Conservation (phyloP, 1,140 invertebrate species). For the Eciton burchellii region DNA sequence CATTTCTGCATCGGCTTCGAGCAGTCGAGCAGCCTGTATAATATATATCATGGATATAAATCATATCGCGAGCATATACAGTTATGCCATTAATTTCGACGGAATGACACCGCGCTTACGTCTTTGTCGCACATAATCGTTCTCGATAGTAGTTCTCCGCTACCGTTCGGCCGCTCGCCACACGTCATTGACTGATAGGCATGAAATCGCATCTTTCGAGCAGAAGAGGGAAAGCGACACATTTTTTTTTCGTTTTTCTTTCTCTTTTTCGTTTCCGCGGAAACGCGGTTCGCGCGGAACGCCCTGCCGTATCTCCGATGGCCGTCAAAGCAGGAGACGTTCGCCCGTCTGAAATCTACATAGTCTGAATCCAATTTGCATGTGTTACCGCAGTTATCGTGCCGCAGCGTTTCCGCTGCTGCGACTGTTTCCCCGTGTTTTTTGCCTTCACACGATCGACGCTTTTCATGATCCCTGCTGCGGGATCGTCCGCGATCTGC, state of each 20-base stretch:
- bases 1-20: not conserved
- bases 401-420: not conserved
- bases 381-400: not conserved
- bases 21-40: not conserved
- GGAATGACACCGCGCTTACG: not conserved
- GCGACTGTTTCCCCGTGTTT: too few relatives aligned
- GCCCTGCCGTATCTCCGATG: too few relatives aligned
- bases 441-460: not conserved
- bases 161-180: not conserved
- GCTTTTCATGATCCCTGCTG: not conserved
- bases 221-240: not conserved
- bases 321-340: not conserved
- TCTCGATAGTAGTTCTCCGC: not conserved
- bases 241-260: too few relatives aligned
- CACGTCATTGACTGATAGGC: slow-evolving; percentile 23
- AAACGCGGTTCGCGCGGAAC: too few relatives aligned
- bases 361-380: slow-evolving; percentile 2
- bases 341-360: not conserved
- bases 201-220: not conserved
- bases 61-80: slow-evolving; percentile 4
- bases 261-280: too few relatives aligned
- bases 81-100: slow-evolving; percentile 25
- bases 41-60: slow-evolving; percentile 34
- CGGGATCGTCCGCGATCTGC: not conserved
- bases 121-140: slow-evolving; percentile 1